Evolutionary conservation across 2,888 invertebrate genomes (phyloP), one percentile per base, ranked within the genome.

Genomic region (Calephelis perditalis): DNA sequence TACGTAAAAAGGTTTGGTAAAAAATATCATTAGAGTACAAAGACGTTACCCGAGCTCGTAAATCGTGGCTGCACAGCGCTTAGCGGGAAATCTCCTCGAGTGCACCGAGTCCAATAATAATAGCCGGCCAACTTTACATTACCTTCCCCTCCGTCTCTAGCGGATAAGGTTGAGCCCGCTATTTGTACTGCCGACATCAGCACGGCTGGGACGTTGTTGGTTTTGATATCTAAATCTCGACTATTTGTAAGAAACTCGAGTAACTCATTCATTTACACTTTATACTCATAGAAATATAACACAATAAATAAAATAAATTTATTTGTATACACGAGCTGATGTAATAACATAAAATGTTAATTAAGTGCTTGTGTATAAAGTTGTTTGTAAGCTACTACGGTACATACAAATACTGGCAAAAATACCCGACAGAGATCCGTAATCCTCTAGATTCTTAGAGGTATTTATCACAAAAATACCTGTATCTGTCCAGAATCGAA

Each of bases 11-110:
- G 47, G 47, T 26, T 10, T 26, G 26, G 47, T 58, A 49, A 58
- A 52, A 52, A 58, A 37, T 52, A 52, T 52, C 52, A 35, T 9
- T 52, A 52, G 35, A 52, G 26, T 52, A 54, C 54, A 58, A 47
- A 49, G 59, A 43, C 52, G 52, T 52, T 49, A 58, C 15, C 44
- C 12, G 52, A 35, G 35, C 35, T 54, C 44, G 52, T 59, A 59
- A 59, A 59, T 52, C 52, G 52, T 54, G 43, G 49, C 52, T 54
- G 59, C 59, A 52, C 52, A 43, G 44, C 59, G 52, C 59, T 59
- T 54, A 59, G 49, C 49, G 49, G 47, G 49, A 58, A 58, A 49
- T 58, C 49, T 47, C 49, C 49, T 9, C 40, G 26, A 58, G 58
- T 49, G 49, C 49, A 49, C 52, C 46, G 40, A 49, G 49, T 58